These are phyloP conservation scores for Nemopilema nomurai DNA, from an alignment of 30 jellyfish, hydroid and myxozoan genomes.

Conservation along the genomic window DNA sequence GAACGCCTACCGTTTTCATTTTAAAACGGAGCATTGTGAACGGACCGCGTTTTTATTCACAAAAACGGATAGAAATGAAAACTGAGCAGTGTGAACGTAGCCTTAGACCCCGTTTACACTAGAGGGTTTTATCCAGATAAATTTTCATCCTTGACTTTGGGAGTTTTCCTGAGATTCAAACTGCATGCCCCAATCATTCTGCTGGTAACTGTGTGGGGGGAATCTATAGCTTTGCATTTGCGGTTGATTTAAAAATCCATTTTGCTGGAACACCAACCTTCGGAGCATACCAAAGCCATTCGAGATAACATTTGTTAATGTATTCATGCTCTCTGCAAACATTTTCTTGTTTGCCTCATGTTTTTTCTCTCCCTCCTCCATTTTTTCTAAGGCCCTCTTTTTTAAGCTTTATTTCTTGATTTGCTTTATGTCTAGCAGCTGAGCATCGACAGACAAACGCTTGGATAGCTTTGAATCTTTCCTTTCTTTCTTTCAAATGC, in stretches of 20 bases:
- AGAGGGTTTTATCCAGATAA: too few relatives aligned
- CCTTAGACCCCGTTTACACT: too few relatives aligned
- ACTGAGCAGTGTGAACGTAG: too few relatives aligned
- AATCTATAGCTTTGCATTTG: conserved; percentile 21
- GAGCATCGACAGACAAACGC: conserved; percentile 43
- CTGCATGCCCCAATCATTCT: too few relatives aligned
- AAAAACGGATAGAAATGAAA: too few relatives aligned
- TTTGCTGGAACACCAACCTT: conserved; percentile 13
- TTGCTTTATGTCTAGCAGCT: conserved; percentile 17
- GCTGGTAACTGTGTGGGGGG: too few relatives aligned
- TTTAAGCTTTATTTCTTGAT: not conserved
- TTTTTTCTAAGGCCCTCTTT: conserved; percentile 12
- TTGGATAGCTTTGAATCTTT: conserved; percentile 24
- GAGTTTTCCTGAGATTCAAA: too few relatives aligned
- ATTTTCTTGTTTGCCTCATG: too few relatives aligned
- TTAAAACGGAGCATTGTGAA: too few relatives aligned
- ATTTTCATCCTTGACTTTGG: too few relatives aligned
- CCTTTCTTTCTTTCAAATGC: conserved; percentile 22
- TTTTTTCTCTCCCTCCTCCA: conserved; percentile 26
- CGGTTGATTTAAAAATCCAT: conserved; percentile 9
- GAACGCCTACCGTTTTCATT: too few relatives aligned
- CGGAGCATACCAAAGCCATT: conserved; percentile 25
- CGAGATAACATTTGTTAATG: conserved; percentile 5
- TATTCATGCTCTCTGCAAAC: conserved; percentile 10
- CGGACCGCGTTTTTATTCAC: too few relatives aligned